Percentiles rank a stretch among this genome's conserved stretches.
Evolutionary conservation across 2,113 vertebrate genomes (phyloP).

Genomic region (Rhegmatorhina hoffmannsi): DNA sequence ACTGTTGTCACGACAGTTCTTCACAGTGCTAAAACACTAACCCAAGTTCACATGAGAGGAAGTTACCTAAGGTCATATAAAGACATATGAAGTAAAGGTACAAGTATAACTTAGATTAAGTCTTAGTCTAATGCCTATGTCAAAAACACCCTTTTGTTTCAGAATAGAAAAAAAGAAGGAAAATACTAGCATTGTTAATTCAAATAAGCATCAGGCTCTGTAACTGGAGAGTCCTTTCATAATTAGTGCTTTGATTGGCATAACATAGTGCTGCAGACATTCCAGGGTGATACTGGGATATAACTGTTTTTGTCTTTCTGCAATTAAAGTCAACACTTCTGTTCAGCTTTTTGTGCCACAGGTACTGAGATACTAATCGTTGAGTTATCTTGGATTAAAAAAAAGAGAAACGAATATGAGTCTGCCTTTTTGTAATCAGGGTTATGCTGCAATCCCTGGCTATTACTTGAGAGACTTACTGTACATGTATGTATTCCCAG

Average conservation of each 20-base stretch:
- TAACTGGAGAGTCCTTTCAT: not conserved
- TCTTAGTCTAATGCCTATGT: not conserved
- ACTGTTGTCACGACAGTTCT: not conserved
- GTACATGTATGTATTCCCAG: not conserved
- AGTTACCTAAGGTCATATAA: not conserved
- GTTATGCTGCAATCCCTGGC: not conserved
- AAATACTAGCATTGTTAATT: not conserved
- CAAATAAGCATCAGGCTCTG: not conserved
- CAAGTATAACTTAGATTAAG: not conserved
- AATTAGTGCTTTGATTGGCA: not conserved
- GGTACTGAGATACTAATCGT: not conserved
- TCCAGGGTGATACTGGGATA: rapidly evolving
- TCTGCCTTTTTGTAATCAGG: not conserved
- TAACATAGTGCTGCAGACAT: not conserved
- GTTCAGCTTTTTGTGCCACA: not conserved
- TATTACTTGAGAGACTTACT: not conserved
- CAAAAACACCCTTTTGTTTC: not conserved
- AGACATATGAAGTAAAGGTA: not conserved
- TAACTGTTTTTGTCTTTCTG: not conserved
- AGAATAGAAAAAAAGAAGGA: not conserved
- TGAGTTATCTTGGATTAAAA: not conserved
- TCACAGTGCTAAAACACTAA: not conserved
- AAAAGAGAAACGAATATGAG: not conserved
- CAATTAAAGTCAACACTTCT: not conserved
- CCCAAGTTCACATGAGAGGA: not conserved